Percentiles rank a stretch among this genome's conserved stretches.
These are phyloP conservation scores for Hiodon tergisus DNA, from an alignment of 2,113 vertebrate species.

Conservation along the genomic window DNA sequence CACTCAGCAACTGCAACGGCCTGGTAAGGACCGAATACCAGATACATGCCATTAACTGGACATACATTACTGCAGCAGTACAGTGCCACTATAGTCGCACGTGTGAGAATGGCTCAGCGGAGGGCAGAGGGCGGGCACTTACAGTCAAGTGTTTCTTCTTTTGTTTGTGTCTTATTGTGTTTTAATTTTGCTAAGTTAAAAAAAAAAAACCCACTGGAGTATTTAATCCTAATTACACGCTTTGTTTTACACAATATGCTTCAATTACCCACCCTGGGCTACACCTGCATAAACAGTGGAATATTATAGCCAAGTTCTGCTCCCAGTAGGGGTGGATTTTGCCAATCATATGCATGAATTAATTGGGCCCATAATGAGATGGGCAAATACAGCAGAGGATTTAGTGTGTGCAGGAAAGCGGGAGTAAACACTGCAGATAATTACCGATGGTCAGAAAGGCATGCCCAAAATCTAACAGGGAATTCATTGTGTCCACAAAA, in stretches of 20 bases:
- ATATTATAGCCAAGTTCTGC: not conserved
- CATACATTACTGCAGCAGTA: not conserved
- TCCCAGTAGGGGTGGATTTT: not conserved
- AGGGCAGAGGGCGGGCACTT: conserved; percentile 16
- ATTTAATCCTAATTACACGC: conserved; percentile 34
- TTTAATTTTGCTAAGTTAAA: no score
- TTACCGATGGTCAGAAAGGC: conserved; percentile 56
- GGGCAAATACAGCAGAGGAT: conserved; percentile 46
- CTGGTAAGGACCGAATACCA: conserved; percentile 71
- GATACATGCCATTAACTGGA: not conserved
- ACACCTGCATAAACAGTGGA: not conserved
- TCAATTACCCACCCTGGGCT: not conserved
- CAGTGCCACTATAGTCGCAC: not conserved
- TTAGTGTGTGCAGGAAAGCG: conserved; percentile 52
- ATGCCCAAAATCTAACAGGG: conserved; percentile 50
- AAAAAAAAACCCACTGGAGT: conserved; percentile 30
- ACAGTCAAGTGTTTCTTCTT: not conserved
- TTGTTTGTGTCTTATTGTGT: not conserved
- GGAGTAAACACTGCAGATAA: conserved; percentile 56
- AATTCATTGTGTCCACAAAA: conserved; percentile 51
- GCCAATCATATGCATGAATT: conserved; percentile 32
- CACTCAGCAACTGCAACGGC: conserved; percentile 96
- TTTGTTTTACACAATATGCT: conserved; percentile 20
- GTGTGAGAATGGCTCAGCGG: no score
- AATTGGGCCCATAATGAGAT: conserved; percentile 44